These are phyloP conservation scores for Manis javanica DNA, from an alignment of 2,797 vertebrate species.

Conservation along the genomic window DNA sequence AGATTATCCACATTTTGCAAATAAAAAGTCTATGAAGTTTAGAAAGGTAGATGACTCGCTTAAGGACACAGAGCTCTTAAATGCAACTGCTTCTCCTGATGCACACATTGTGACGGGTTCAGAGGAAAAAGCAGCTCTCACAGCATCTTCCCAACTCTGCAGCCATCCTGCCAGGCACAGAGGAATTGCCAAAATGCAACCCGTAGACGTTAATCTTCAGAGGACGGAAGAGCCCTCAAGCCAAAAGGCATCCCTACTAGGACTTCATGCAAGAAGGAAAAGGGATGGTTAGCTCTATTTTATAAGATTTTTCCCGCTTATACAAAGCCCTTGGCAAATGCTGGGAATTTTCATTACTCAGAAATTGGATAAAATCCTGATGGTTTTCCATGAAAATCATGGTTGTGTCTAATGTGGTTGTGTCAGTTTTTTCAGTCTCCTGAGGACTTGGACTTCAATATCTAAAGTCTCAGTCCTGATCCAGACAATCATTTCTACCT, in stretches of 20 bases:
- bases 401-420: neutral
- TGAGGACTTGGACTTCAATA: slow-evolving; percentile 17
- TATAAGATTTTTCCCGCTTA: neutral
- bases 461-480: slow-evolving; percentile 6
- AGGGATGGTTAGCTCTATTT: neutral
- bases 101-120: neutral
- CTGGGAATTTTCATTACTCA: slow-evolving; percentile 50
- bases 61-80: slow-evolving; percentile 58
- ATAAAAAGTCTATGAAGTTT: slow-evolving; percentile 40
- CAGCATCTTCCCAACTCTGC: neutral
- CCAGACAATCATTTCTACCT: neutral
- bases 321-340: slow-evolving; percentile 5
- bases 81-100: neutral
- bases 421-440: neutral
- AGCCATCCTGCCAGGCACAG: neutral
- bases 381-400: slow-evolving; percentile 40
- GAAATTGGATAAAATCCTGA: slow-evolving; percentile 44
- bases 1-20: slow-evolving; percentile 43
- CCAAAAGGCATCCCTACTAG: neutral
- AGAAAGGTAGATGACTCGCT: slow-evolving; percentile 49
- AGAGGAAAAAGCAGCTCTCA: neutral
- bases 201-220: neutral
- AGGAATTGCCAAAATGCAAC: neutral
- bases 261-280: slow-evolving; percentile 43
- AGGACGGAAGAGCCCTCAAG: neutral